Conservation (phyloP, 2,888 invertebrate genomes). For the Drosophila prolongata region DNA sequence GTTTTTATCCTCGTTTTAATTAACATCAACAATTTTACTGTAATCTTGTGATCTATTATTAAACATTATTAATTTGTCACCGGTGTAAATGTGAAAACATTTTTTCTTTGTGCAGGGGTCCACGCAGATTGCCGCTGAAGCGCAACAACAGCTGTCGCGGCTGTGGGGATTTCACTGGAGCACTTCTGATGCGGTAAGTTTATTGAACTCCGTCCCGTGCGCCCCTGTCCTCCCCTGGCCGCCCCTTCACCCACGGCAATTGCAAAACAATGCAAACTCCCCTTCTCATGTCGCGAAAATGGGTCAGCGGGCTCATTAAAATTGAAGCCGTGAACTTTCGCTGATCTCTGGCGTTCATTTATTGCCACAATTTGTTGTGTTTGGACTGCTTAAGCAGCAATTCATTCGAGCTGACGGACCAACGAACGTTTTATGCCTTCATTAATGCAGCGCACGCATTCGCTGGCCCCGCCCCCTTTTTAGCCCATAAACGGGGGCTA, state of each 20-base stretch:
- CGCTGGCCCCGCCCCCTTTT: constrained; percentile 32
- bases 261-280: constrained; percentile 60
- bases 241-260: constrained; percentile 14
- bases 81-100: neutral
- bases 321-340: constrained; percentile 53
- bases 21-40: too few species aligned
- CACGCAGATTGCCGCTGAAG: constrained; percentile 64
- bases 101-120: constrained; percentile 12
- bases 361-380: constrained; percentile 57
- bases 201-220: constrained; percentile 59
- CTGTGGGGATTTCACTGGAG: constrained; percentile 53
- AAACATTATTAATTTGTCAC: neutral
- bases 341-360: constrained; percentile 49
- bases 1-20: neutral
- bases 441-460: constrained; percentile 71
- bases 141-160: constrained; percentile 65
- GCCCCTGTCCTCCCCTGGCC: neutral
- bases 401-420: constrained; percentile 16
- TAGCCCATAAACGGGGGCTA: constrained; percentile 61
- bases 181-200: constrained; percentile 51
- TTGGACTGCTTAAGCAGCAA: constrained; percentile 54
- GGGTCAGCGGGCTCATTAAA: constrained; percentile 64
- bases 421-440: constrained; percentile 9
- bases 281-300: constrained; percentile 40
- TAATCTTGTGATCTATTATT: too few species aligned